These are phyloP conservation scores for Chamaedrilus cognettii DNA, from an alignment of 2,888 invertebrate species.

Conservation along the genomic window DNA sequence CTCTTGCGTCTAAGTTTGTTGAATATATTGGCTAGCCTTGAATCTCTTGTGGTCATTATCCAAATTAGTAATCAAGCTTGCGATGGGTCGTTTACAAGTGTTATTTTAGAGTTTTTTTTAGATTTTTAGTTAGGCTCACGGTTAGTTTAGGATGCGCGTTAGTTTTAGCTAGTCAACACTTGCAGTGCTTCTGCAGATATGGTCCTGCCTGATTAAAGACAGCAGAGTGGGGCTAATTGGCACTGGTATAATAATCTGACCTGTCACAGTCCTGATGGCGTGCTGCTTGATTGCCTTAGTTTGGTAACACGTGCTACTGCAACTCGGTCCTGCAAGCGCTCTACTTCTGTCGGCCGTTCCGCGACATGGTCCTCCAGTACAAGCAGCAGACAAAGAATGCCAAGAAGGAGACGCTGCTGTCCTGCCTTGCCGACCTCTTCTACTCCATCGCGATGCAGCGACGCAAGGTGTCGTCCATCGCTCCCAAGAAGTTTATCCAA, in stretches of 20 bases:
- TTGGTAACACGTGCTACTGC: slow-evolving; percentile 99
- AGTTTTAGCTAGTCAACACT: too few species aligned
- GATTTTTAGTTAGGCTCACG: too few species aligned
- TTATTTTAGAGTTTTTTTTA: too few species aligned
- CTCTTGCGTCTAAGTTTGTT: too few species aligned
- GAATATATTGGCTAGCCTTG: too few species aligned
- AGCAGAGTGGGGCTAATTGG: not conserved
- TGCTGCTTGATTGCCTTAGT: slow-evolving; percentile 66
- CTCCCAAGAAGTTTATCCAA: slow-evolving; percentile 99
- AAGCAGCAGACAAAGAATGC: slow-evolving; percentile 67
- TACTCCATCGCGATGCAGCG: slow-evolving; percentile 99
- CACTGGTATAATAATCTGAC: too few species aligned
- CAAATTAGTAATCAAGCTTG: too few species aligned
- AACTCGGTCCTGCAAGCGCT: slow-evolving; percentile 99
- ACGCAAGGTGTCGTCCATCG: slow-evolving; percentile 98
- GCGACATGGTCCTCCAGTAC: slow-evolving; percentile 98
- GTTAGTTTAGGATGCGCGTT: too few species aligned
- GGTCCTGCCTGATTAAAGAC: not conserved
- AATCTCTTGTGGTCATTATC: too few species aligned
- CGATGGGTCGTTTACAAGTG: too few species aligned
- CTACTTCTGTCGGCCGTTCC: slow-evolving; percentile 98
- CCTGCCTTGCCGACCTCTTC: slow-evolving; percentile 97
- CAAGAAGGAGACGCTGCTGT: slow-evolving; percentile 90
- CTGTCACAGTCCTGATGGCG: too few species aligned
- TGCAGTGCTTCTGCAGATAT: not conserved